These are phyloP conservation scores for Sebastiscus tertius DNA, from an alignment of 2,797 vertebrate genomes.

Conservation along the genomic window DNA sequence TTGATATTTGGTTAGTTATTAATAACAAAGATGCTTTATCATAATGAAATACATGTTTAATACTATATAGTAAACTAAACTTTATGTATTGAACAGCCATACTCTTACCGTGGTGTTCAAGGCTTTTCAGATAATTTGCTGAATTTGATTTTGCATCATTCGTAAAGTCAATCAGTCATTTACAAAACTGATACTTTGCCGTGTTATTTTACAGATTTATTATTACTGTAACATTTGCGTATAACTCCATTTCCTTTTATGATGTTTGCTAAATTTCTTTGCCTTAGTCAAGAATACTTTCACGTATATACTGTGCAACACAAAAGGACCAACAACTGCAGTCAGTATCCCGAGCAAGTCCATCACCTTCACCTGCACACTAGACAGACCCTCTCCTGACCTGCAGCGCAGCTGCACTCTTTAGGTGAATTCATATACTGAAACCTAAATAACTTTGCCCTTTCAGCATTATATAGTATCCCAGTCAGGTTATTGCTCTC, in stretches of 20 bases:
- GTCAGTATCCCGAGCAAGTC: neutral
- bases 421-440: neutral
- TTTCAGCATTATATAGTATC: neutral
- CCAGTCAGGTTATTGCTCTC: conserved; percentile 27
- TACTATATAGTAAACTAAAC: neutral
- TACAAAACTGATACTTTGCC: neutral
- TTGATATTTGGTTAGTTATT: too few relatives aligned
- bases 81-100: neutral
- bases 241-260: neutral
- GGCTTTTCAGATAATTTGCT: neutral
- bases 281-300: neutral
- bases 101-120: neutral
- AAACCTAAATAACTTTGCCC: neutral
- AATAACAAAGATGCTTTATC: too few relatives aligned
- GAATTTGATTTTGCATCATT: neutral
- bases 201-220: neutral
- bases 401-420: neutral
- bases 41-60: too few relatives aligned
- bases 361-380: neutral
- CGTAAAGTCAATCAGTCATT: neutral
- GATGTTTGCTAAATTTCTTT: neutral
- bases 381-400: neutral
- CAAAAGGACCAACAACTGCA: neutral
- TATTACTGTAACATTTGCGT: neutral
- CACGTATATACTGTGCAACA: neutral